Evolutionary conservation across 1,140 invertebrate genomes (phyloP).

Genomic region (Drosophila tani): DNA sequence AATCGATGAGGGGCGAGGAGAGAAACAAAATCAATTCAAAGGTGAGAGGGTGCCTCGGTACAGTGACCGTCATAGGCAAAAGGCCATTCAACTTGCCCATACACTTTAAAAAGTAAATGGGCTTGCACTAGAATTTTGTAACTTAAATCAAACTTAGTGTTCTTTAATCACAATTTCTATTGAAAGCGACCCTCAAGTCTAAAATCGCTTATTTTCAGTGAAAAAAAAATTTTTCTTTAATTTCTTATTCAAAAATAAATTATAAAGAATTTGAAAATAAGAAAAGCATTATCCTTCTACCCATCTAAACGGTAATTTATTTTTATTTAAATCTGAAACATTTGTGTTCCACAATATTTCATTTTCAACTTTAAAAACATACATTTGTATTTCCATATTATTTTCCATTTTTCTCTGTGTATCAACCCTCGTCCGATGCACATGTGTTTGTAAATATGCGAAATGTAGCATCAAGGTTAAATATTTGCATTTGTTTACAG

Average conservation of each 20-base stretch:
- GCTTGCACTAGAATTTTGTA: neutral
- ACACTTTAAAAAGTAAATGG: neutral
- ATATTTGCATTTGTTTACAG: conserved; percentile 70
- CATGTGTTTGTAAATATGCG: conserved; percentile 16
- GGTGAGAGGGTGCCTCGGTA: conserved; percentile 47
- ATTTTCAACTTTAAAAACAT: too few species aligned
- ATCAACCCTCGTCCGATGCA: conserved; percentile 16
- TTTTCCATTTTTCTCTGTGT: neutral
- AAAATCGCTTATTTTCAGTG: too few species aligned
- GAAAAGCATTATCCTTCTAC: too few species aligned
- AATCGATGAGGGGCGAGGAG: conserved; percentile 33
- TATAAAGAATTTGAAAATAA: too few species aligned
- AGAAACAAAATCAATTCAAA: conserved; percentile 63
- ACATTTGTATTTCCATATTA: neutral
- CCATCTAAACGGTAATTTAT: too few species aligned
- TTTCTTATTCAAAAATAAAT: too few species aligned
- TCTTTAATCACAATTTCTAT: too few species aligned
- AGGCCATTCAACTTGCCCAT: conserved; percentile 63
- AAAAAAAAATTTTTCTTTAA: too few species aligned
- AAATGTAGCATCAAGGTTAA: conserved; percentile 76
- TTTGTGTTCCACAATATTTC: too few species aligned
- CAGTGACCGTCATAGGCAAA: conserved; percentile 63
- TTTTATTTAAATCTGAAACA: too few species aligned
- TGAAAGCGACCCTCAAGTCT: too few species aligned
- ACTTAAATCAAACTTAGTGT: neutral